phyloP scores from a whole-genome alignment of 2,797 vertebrate genomes.

The Parambassis ranga region DNA sequence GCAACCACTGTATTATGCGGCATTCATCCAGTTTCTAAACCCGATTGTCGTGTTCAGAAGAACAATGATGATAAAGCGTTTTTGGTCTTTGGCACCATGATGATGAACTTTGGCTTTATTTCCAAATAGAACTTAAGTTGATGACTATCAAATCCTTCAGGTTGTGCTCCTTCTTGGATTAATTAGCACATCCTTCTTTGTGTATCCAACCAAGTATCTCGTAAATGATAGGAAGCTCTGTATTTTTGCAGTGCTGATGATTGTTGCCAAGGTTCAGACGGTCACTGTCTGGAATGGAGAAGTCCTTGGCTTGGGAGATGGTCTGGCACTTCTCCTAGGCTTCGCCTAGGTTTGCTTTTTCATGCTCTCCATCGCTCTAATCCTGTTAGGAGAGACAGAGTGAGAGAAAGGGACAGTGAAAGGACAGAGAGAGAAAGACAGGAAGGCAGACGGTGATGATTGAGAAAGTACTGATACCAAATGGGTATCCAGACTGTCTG shows the following conservation, averaged over 20 bases:
- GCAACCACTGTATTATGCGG: not conserved
- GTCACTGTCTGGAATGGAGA: conserved; percentile 45
- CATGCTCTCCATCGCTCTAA: conserved; percentile 9
- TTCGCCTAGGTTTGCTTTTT: conserved; percentile 39
- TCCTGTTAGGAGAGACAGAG: conserved; percentile 4
- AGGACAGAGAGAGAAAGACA: not conserved
- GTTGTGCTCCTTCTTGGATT: not conserved
- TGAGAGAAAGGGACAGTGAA: conserved; percentile 15
- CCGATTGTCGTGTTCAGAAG: too few species aligned
- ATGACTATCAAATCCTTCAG: not conserved
- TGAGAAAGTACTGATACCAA: not conserved
- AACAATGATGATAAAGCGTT: too few species aligned
- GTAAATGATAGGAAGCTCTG: not conserved
- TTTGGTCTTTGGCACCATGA: not conserved
- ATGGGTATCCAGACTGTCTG: conserved; percentile 25
- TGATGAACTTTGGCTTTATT: not conserved
- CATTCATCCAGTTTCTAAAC: too few species aligned
- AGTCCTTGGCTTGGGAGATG: conserved; percentile 62
- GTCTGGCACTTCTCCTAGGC: conserved; percentile 46
- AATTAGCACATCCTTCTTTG: not conserved
- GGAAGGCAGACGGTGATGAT: conserved; percentile 2
- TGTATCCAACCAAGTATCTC: not conserved
- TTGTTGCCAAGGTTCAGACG: conserved; percentile 37
- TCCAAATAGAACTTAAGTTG: not conserved
- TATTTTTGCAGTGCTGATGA: not conserved